Conservation (phyloP, 2,888 invertebrate species). For the Limnephilus auricula region DNA sequence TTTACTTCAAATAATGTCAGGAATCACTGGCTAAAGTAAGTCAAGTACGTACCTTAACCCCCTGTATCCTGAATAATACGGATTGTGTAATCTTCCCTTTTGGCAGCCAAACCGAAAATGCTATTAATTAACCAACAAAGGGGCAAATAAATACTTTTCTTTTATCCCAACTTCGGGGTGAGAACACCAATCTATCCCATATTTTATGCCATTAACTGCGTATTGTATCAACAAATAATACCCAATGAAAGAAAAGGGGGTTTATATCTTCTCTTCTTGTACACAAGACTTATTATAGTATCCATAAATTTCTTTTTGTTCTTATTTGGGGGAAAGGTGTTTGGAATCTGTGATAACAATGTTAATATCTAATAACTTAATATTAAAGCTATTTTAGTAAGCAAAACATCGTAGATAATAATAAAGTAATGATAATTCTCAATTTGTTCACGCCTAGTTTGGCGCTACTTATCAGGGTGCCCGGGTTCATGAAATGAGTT, state of each 20-base stretch:
- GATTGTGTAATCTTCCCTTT: neutral
- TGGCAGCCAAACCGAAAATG: constrained; percentile 4
- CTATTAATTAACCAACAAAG: constrained; percentile 10
- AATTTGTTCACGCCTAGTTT: no score
- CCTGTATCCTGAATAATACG: neutral
- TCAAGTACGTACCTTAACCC: no score
- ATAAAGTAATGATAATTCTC: no score
- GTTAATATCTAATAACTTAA: no score
- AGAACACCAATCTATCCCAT: neutral
- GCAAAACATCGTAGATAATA: neutral
- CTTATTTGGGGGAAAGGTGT: neutral
- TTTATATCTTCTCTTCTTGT: neutral
- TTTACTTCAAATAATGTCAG: no score
- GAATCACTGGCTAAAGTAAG: no score
- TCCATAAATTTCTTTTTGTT: neutral
- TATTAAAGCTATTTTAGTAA: neutral
- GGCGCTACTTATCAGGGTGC: no score
- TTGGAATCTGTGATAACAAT: neutral
- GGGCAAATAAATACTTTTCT: neutral
- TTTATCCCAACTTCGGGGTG: neutral
- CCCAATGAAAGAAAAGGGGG: neutral
- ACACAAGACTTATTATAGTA: neutral
- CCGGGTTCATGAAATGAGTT: no score
- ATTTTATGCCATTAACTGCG: neutral
- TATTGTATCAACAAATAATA: neutral